Conservation (phyloP, 2,113 vertebrate genomes). For the Irena cyanogastra region DNA sequence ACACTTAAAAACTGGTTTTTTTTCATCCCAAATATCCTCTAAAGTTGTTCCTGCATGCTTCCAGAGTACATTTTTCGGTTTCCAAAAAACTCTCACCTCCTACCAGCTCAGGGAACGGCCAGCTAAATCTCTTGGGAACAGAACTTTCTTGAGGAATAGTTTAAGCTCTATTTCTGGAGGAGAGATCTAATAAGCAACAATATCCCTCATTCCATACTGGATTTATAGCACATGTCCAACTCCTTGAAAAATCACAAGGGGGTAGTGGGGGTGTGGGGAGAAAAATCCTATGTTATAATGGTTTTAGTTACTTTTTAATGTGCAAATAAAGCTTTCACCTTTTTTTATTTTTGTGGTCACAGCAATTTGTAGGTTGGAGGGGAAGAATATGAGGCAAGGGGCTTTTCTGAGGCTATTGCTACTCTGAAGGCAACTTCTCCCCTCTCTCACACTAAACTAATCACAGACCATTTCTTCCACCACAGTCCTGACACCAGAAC, state of each 20-base stretch:
- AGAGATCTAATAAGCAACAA: neutral
- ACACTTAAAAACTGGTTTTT: too few species aligned
- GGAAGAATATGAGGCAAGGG: neutral
- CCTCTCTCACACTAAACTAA: neutral
- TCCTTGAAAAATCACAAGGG: neutral
- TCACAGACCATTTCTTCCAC: neutral
- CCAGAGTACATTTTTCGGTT: neutral
- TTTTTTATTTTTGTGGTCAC: neutral
- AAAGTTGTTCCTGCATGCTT: neutral
- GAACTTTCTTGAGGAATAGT: neutral
- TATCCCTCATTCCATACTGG: neutral
- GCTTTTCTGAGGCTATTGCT: neutral
- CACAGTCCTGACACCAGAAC: neutral
- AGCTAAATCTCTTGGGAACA: neutral
- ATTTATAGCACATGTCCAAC: neutral
- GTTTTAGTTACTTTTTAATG: neutral
- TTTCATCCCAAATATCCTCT: neutral
- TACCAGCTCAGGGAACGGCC: neutral
- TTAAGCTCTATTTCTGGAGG: neutral
- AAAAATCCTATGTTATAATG: neutral
- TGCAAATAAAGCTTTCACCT: neutral
- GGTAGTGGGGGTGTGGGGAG: accelerated
- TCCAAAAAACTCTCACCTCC: neutral
- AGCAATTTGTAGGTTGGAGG: neutral
- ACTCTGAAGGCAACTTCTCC: neutral